phyloP scores from a whole-genome alignment of 2,888 invertebrate genomes.

The Pyrocoelia pectoralis region DNA sequence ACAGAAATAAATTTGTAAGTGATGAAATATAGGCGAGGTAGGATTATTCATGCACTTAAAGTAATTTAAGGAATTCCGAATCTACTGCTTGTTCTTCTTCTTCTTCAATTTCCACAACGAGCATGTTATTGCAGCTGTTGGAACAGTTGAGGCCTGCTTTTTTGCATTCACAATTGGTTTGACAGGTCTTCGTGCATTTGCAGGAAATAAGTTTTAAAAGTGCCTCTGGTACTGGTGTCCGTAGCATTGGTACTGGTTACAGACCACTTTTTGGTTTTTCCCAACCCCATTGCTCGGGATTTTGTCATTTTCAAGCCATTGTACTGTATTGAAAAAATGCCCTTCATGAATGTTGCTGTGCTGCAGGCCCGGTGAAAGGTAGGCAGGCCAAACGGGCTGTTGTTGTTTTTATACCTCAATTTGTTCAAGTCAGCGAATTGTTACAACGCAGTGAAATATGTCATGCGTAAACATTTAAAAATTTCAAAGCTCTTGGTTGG shows the following conservation, averaged over 20 bases:
- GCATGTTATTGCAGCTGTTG: not conserved
- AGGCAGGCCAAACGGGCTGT: not conserved
- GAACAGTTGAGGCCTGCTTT: not conserved
- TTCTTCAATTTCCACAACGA: not conserved
- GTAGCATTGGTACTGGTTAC: not conserved
- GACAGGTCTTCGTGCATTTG: not conserved
- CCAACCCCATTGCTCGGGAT: not conserved
- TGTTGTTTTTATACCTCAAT: not conserved
- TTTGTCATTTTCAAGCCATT: conserved; percentile 6
- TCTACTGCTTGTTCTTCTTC: not conserved
- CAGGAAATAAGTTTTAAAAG: not conserved
- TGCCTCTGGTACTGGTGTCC: not conserved
- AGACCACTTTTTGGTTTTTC: not conserved
- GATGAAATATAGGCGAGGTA: not conserved
- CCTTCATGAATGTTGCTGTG: not conserved
- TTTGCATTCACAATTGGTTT: conserved; percentile 1
- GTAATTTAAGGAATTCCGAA: no score
- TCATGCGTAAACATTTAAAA: conserved; percentile 1
- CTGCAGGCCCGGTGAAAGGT: not conserved
- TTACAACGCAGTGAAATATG: not conserved
- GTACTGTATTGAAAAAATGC: not conserved
- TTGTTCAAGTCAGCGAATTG: not conserved
- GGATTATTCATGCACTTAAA: not conserved
- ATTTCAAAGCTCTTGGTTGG: not conserved
- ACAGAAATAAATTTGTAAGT: not conserved